Conservation (phyloP, 2,113 vertebrate species). For the Sula dactylatra region DNA sequence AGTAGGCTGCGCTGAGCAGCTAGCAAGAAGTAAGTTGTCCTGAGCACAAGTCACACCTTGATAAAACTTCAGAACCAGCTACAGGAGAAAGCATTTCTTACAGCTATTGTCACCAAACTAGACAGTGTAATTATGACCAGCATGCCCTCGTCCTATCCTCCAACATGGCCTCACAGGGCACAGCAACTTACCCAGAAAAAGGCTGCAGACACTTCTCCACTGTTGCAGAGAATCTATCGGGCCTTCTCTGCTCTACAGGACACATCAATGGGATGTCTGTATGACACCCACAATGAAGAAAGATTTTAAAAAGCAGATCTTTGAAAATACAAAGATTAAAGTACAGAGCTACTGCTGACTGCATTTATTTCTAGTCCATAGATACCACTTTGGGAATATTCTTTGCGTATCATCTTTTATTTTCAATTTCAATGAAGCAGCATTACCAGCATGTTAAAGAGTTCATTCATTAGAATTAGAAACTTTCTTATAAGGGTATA, state of each 20-base stretch:
- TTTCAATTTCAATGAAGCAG: background rate
- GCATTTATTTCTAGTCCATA: background rate
- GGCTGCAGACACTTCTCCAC: background rate
- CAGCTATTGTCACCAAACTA: background rate
- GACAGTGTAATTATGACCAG: background rate
- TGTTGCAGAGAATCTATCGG: background rate
- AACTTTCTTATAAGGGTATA: background rate
- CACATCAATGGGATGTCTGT: background rate
- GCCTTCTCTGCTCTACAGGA: background rate
- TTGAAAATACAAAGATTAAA: background rate
- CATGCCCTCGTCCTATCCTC: background rate
- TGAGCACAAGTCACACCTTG: background rate
- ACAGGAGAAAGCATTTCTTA: background rate
- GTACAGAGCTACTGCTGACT: background rate
- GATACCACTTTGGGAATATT: background rate
- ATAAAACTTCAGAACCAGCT: background rate
- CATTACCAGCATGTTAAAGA: background rate
- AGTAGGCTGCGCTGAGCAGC: background rate
- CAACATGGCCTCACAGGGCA: rapidly evolving
- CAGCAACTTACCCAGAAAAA: background rate
- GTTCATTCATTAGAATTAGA: background rate
- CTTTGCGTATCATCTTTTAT: background rate
- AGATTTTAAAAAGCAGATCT: background rate
- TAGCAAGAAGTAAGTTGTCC: background rate
- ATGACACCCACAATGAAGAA: background rate